Base-by-base conservation (phyloP, 1,140 invertebrate species). In the Lysiphlebus fabarum region DNA sequence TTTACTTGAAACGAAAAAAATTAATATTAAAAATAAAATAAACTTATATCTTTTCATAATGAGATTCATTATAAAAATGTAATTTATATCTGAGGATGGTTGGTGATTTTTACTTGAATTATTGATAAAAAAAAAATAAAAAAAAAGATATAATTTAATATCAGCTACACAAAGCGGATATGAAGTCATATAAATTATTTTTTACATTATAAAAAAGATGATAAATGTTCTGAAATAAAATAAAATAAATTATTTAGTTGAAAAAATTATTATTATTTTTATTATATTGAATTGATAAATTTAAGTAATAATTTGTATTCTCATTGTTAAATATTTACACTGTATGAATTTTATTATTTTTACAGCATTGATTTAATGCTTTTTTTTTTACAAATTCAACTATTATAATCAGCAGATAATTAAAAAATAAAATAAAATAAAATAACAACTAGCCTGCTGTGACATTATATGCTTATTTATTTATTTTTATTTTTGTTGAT, bases 331-430 rank as follows among this genome's bases (percentile, higher is more conserved):
- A 44, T 69, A 67, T 67, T 40, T 69, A 66, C 65, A 67, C 63
- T 69, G 62, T 62, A 67, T 53, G 55, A 61, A 66, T 70, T 70
- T 69, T 66, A 47, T 26, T 26, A 26, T 48, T 68, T 64, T 64
- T 56, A 65, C 65, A 65, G 58, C 49, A 56, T 42, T 53, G 53
- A 36, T 67, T 56, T 61, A 64, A 53, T 64, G 54, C 56, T 59
- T 56, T 64, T 58, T 47, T 51, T 57, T 26, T 58, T 64, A 64
- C 56, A 62, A 64, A 62, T 62, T 64, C 47, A 58, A 62, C 63
- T 61, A 61, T 40, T n/a, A n/a, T n/a, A n/a, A 55, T 50, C 54
- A 36, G 48, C 53, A 55, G 43, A 45, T 41, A 50, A 11, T 38
- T 34, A 12, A n/a, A 38, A 38, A 51, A n/a, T 51, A 7, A n/a